Percentiles rank a stretch among this genome's conserved stretches.
Evolutionary conservation across 2,113 vertebrate species (phyloP).

Genomic region (Pseudopodoces humilis): DNA sequence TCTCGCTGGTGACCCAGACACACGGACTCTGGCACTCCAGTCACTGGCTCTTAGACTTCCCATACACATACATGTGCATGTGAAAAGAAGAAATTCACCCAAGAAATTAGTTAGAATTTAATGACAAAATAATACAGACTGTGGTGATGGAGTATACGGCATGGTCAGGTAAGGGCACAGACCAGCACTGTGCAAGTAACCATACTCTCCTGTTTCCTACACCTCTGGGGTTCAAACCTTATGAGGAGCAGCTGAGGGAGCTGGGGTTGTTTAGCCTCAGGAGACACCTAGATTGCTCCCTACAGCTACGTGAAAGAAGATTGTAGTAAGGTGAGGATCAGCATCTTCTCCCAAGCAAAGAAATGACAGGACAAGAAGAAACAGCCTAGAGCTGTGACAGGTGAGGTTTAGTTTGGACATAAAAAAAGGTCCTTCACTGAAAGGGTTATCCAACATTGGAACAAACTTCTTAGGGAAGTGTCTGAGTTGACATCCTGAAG

Average conservation of each 20-base stretch:
- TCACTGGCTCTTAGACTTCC: neutral
- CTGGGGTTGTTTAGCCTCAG: neutral
- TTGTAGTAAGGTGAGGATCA: neutral
- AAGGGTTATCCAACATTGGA: neutral
- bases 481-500: neutral
- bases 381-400: neutral
- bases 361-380: neutral
- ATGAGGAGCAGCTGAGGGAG: neutral
- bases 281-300: neutral
- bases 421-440: neutral
- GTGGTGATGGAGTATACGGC: rapidly evolving
- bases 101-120: neutral
- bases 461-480: neutral
- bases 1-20: neutral
- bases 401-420: neutral
- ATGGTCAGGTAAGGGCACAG: neutral
- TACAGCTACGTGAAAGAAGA: neutral
- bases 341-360: neutral
- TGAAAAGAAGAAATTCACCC: neutral
- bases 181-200: neutral
- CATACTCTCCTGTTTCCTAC: neutral
- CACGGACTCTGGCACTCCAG: neutral
- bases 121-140: neutral
- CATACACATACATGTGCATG: neutral
- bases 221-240: neutral